Evolutionary conservation across 2,888 invertebrate species (phyloP), one percentile per base, ranked within the genome.

Genomic region (Xestia sexstrigata): DNA sequence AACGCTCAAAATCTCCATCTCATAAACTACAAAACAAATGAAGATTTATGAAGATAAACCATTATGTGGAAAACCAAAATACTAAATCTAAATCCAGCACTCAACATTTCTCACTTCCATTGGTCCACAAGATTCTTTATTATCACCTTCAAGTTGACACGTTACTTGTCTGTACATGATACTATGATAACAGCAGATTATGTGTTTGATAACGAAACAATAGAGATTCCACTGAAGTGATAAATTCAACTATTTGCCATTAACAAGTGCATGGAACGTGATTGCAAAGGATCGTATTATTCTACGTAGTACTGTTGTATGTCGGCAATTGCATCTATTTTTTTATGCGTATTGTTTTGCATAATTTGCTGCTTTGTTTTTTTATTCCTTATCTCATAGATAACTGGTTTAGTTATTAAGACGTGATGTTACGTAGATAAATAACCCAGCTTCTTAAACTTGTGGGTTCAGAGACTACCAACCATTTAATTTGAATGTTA

Each of bases 161-260:
- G 83, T 86, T 77, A 83, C 81, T 84, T 84, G 88, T 82, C 89
- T 70, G 80, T 74, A 84, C 82, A 81, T 87, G 90, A 90, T 91
- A 90, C 72, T 76, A 78, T 88, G 90, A 91, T 91, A 90, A 89
- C 78, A 45, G 42, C 76, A 89, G 87, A 87, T 89, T 88, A 84
- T 83, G 72, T 67, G 68, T 72, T 71, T 83, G 89, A 90, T 91
- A 91, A 88, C 74, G 79, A 83, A 70, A 91, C 90, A 91, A 91
- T 91, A 82, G 88, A 89, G 81, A 84, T 83, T 81, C 82, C 69
- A 85, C 78, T 79, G 35, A 3, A 80, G 74, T 78, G 86, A 86
- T 86, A 88, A 88, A 81, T 80, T 76, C 70, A 73, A 79, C 70
- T 87, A 79, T 89, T 89, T 87, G 78, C 82, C 73, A 62, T 79